Percentiles rank a stretch among this genome's conserved stretches.
These are phyloP conservation scores for Fulica atra DNA, from an alignment of 2,113 vertebrate genomes.

Conservation along the genomic window DNA sequence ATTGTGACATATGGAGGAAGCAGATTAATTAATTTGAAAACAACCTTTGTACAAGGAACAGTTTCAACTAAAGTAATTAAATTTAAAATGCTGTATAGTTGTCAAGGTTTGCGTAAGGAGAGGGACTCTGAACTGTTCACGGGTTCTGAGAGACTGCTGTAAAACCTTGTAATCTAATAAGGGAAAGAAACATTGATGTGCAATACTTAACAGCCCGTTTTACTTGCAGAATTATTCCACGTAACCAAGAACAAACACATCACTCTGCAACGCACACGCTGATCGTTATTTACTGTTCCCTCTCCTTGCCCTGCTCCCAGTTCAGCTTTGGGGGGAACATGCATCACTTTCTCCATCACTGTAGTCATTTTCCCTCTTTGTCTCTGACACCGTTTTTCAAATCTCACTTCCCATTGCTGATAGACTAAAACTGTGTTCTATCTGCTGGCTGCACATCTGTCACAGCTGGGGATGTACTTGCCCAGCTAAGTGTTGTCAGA, in stretches of 20 bases:
- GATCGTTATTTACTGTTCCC: background rate
- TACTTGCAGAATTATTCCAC: background rate
- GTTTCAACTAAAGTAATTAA: conserved; percentile 56
- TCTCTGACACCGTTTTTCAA: background rate
- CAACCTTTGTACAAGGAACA: conserved; percentile 48
- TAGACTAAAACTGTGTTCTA: background rate
- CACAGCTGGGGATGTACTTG: conserved; percentile 2
- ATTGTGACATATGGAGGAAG: conserved; percentile 59
- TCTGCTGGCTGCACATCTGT: background rate
- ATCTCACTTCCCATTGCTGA: background rate
- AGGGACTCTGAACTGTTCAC: background rate
- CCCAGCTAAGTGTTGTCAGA: background rate
- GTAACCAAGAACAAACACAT: background rate
- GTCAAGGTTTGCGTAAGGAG: conserved; percentile 55
- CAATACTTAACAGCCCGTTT: background rate
- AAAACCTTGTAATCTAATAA: conserved; percentile 28
- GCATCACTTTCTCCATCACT: background rate
- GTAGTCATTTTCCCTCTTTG: background rate
- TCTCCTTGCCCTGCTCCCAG: background rate
- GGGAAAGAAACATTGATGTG: background rate
- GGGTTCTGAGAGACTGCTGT: background rate
- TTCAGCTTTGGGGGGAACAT: background rate
- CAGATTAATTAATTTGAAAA: conserved; percentile 67
- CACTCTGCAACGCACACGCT: background rate
- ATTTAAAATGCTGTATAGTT: conserved; percentile 32